phyloP scores from a whole-genome alignment of 1,140 invertebrate species.

The Solenopsis fugax region DNA sequence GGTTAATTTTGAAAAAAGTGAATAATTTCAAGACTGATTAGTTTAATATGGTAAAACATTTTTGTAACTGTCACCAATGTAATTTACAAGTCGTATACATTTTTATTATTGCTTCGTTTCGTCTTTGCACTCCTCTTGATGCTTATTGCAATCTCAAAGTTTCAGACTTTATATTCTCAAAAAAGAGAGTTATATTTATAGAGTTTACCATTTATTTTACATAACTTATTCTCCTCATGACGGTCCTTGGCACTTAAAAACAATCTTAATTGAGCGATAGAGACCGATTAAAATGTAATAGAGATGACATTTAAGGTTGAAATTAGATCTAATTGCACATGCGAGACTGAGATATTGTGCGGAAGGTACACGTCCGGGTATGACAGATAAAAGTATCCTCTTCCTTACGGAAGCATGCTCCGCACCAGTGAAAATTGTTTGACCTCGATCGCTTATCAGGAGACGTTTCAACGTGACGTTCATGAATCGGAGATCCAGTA shows the following conservation, averaged over 20 bases:
- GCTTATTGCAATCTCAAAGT: neutral
- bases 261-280: neutral
- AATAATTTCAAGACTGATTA: conserved; percentile 5
- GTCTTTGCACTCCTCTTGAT: neutral
- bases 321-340: conserved; percentile 35
- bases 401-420: conserved; percentile 54
- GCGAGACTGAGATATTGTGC: conserved; percentile 66
- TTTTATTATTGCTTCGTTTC: conserved; percentile 17
- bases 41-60: conserved; percentile 19
- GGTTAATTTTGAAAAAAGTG: neutral
- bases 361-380: conserved; percentile 15
- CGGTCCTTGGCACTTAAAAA: neutral
- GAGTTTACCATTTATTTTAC: neutral
- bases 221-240: neutral
- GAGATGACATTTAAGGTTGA: conserved; percentile 21
- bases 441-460: neutral
- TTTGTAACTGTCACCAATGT: neutral
- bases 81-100: neutral
- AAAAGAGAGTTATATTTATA: neutral
- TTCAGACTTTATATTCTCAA: neutral
- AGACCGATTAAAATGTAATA: conserved; percentile 8
- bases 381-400: conserved; percentile 17
- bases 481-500: conserved; percentile 1
- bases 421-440: conserved; percentile 9
- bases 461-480: neutral